phyloP scores from a whole-genome alignment of 2,113 vertebrate genomes.

The Pteropus alecto region DNA sequence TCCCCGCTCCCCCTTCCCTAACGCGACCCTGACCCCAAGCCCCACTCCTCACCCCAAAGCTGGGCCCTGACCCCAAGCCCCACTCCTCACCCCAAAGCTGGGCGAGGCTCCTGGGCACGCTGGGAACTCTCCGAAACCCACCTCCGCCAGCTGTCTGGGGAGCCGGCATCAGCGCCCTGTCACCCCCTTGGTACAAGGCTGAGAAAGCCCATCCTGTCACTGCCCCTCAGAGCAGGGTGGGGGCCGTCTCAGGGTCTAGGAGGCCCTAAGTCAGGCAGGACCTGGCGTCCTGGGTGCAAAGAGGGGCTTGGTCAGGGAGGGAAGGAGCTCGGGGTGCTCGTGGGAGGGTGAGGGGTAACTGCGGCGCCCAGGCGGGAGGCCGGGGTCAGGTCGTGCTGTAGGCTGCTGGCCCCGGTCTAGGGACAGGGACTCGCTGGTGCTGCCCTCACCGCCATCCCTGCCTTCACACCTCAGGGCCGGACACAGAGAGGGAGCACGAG shows the following conservation, averaged over 20 bases:
- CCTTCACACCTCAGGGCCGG: not conserved
- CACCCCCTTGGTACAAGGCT: not conserved
- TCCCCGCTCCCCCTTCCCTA: not conserved
- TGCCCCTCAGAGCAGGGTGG: not conserved
- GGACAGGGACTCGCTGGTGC: not conserved
- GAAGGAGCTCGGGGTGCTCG: not conserved
- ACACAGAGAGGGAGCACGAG: not conserved
- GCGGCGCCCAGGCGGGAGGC: not conserved
- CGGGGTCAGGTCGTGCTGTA: not conserved
- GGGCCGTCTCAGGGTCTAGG: not conserved
- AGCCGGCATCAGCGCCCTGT: not conserved
- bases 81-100: not conserved
- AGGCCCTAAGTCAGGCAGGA: not conserved
- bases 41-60: no score
- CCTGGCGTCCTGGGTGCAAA: rapidly evolving
- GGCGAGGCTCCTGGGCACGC: not conserved
- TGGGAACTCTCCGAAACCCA: not conserved
- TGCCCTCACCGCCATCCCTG: not conserved
- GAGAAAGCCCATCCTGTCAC: not conserved
- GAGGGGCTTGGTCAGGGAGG: not conserved
- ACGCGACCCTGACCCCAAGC: not conserved
- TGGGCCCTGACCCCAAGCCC: not conserved
- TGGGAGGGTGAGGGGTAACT: not conserved
- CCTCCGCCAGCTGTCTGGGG: not conserved
- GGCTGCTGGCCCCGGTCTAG: not conserved